Base-by-base conservation (phyloP, 2,888 invertebrate species). In the Heliconius charithonia region DNA sequence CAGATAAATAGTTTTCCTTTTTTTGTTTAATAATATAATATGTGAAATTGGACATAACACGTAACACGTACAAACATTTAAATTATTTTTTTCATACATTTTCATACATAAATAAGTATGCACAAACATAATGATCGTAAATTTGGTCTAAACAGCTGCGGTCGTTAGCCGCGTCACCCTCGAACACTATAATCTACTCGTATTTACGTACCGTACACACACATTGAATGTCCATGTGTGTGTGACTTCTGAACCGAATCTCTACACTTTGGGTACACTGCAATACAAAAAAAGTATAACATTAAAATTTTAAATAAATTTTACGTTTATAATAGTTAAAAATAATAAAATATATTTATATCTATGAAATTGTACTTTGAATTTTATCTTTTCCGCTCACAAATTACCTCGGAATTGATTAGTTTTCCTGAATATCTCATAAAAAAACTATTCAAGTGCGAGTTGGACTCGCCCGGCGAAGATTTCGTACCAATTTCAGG, bases 211-310 rank as follows among this genome's bases (percentile, higher is more conserved):
- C 16, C 63, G 27, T 12, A 19, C 27, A 7, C 80, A 80, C 76
- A 80, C 45, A 63, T 66, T 51, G 22, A 69, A 73, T n/a, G 80
- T 73, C 70, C 71, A 74, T 80, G 82, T 79, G 82, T 79, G 83
- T 82, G 78, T 77, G 83, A 84, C 83, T 80, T 79, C 84, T 84
- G 86, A 88, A 89, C 89, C 88, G 86, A 91, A 87, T 89, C 92
- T 90, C 91, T 90, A 88, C 89, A 86, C 86, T 85, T 83, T 81
- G 83, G 77, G 51, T 72, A 72, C 82, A 69, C 71, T 84, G 85
- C 83, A 77, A 82, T 88, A 85, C 78, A 1, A 37, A 66, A 76
- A 65, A 82, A 79, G 75, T 63, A 32, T 22, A 67, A 13, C 29
- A 27, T 7, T 62, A 37, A 37, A 56, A 13, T 51, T 66, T 59